Base-by-base conservation (phyloP, 1,140 invertebrate species). In the Notospermus geniculatus region DNA sequence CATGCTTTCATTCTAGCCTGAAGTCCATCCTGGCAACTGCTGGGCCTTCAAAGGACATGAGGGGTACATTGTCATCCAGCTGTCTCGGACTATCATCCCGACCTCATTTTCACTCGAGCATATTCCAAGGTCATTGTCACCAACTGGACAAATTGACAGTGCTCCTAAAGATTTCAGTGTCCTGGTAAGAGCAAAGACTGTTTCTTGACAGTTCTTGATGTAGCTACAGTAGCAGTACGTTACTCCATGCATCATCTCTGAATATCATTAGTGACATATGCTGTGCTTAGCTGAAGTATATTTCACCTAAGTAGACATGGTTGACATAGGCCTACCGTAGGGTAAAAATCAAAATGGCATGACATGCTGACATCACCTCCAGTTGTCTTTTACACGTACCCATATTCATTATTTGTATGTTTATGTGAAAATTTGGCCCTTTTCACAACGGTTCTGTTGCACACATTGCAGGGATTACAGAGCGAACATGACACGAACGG, bases 41-140 rank as follows among this genome's bases (percentile, higher is more conserved):
- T 99, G 95, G 95, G 91, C 95, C 28, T 98, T 98, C 80, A 90
- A 92, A 80, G 94, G 93, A 54, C 90, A 90, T 71, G 88, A 90
- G 1, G 95, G 95, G 19, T 92, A 82, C 72, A 70, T 86, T 22
- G 85, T 83, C 9, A 77, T 85, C 17, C 68, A 83, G 65, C 84
- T 95, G 17, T 89, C 91, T 65, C 86, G 84, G 36, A 81, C 84
- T 46, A 89, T 96, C 58, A 85, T 87, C 30, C 87, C 95, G 28
- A 91, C 90, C 1, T 90, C 89, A 0, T 95, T 98, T 75, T 91
- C 92, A 0, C 55, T 97, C 66, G 95, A 98, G 76, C 95, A 98
- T 75, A 74, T 84, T 25, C 78, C 82, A 1, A 72, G 72, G 27
- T 67, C 70, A 28, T 55, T 84, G 7, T 71, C 81, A 7, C 76